Conservation (phyloP, 2,797 vertebrate genomes). For the Sebastes variabilis region DNA sequence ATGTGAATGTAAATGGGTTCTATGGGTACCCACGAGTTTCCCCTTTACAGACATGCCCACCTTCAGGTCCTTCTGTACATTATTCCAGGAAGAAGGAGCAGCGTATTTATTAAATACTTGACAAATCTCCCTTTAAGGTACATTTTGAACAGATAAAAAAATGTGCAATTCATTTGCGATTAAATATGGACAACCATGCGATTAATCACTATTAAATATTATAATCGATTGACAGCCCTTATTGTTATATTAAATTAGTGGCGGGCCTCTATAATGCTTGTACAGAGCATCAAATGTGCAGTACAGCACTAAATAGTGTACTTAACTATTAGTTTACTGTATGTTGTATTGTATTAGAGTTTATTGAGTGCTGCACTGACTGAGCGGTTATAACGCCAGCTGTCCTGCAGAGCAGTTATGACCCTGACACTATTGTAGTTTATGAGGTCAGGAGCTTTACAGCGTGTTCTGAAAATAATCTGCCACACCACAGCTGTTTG, state of each 20-base stretch:
- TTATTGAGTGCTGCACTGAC: slow-evolving; percentile 47
- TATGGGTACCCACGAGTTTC: too few species aligned
- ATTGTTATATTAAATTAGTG: neutral
- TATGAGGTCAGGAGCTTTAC: slow-evolving; percentile 78
- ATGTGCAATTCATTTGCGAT: too few species aligned
- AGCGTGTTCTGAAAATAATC: slow-evolving; percentile 73
- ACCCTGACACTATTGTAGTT: slow-evolving; percentile 73
- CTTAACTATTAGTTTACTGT: slow-evolving; percentile 11
- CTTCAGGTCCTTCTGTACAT: too few species aligned
- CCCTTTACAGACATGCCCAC: too few species aligned
- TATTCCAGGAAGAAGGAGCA: too few species aligned
- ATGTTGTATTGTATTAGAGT: slow-evolving; percentile 15
- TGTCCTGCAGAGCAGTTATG: slow-evolving; percentile 61
- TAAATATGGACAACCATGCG: too few species aligned
- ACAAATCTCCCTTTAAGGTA: too few species aligned
- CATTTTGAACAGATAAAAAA: too few species aligned
- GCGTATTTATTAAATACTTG: too few species aligned
- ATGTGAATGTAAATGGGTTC: too few species aligned
- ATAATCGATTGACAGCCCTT: too few species aligned
- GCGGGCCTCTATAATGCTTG: neutral
- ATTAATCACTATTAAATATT: too few species aligned
- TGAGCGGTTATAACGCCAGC: slow-evolving; percentile 54
- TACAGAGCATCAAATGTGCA: neutral
- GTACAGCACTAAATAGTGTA: neutral
- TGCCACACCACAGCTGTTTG: slow-evolving; percentile 66